Evolutionary conservation across 2,113 vertebrate species (phyloP).

Genomic region (Neolamprologus kungweensis): DNA sequence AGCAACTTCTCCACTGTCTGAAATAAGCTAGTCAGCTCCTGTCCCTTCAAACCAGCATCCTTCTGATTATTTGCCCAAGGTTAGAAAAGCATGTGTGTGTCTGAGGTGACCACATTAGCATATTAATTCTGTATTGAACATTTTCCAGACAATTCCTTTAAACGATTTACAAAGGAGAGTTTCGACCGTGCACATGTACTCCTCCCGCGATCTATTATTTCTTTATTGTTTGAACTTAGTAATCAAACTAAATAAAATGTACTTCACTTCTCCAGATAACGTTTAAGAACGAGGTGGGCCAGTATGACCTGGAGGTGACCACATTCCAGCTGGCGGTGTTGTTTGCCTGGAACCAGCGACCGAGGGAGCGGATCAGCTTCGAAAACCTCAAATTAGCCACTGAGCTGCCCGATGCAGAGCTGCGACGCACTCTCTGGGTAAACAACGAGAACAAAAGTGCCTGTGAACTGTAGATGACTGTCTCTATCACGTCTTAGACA

Average conservation of each 20-base stretch:
- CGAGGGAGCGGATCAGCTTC: constrained; percentile 96
- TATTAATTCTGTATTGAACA: neutral
- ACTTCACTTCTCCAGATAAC: constrained; percentile 78
- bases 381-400: constrained; percentile 97
- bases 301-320: constrained; percentile 97
- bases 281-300: constrained; percentile 98
- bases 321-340: constrained; percentile 97
- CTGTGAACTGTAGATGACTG: neutral
- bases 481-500: neutral
- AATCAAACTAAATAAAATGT: neutral
- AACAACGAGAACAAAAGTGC: neutral
- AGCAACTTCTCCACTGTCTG: neutral
- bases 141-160: fast-evolving
- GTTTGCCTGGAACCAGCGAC: constrained; percentile 99
- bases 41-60: neutral
- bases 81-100: neutral
- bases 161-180: neutral
- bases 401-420: constrained; percentile 95
- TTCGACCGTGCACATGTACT: neutral
- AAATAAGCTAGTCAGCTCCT: neutral
- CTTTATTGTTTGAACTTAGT: neutral
- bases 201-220: fast-evolving
- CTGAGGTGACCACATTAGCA: neutral
- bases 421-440: constrained; percentile 97
- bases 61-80: neutral